These are phyloP conservation scores for Saimiri boliviensis DNA, from an alignment of 2,113 vertebrate species.

Conservation along the genomic window DNA sequence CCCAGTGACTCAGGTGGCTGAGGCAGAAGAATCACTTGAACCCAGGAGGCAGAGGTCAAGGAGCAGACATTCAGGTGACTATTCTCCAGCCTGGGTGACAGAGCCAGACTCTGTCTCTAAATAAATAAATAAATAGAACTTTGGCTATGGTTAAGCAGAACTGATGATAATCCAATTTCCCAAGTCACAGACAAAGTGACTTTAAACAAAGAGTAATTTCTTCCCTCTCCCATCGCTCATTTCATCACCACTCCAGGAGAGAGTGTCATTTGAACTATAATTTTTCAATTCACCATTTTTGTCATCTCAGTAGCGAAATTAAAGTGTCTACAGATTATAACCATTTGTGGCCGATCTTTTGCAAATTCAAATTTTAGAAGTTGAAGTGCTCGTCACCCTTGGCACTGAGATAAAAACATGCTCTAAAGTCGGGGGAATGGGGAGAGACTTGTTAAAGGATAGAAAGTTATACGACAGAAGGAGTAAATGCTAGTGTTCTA, in stretches of 20 bases:
- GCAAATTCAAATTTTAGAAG: background rate
- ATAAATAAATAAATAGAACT: too few species aligned
- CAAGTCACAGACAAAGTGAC: conserved; percentile 39
- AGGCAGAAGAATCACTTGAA: too few species aligned
- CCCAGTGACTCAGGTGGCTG: too few species aligned
- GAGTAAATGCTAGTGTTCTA: too few species aligned
- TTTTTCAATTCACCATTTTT: background rate
- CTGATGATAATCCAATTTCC: background rate
- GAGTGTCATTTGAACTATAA: background rate
- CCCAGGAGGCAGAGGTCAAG: too few species aligned
- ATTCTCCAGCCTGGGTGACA: too few species aligned
- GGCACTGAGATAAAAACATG: background rate
- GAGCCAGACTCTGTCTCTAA: too few species aligned
- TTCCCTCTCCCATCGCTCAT: background rate
- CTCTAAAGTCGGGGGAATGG: too few species aligned
- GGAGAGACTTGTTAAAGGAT: too few species aligned
- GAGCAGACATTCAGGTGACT: too few species aligned
- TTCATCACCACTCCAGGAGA: background rate
- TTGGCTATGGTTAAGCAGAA: conserved; percentile 15
- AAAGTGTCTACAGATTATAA: background rate
- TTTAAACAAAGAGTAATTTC: conserved; percentile 32
- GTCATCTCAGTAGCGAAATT: background rate
- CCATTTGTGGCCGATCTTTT: background rate
- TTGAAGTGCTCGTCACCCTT: background rate
- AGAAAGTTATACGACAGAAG: too few species aligned